phyloP scores from a whole-genome alignment of 2,113 vertebrate species.

The Leucopsar rothschildi region DNA sequence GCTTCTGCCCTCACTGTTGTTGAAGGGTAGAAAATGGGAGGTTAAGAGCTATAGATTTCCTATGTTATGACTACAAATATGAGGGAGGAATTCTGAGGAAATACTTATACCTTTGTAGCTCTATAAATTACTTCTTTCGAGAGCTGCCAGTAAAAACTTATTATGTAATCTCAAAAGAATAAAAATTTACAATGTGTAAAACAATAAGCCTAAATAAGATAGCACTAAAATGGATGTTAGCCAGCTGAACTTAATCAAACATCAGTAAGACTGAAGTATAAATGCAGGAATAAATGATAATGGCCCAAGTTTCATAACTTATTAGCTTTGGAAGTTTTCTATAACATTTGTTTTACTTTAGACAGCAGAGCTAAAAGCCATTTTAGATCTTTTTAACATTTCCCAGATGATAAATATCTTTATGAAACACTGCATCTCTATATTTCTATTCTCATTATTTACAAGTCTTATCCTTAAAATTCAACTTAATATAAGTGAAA shows the following conservation, averaged over 20 bases:
- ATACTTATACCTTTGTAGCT: background rate
- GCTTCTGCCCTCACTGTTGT: background rate
- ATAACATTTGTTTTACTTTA: background rate
- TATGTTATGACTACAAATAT: background rate
- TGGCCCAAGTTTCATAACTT: background rate
- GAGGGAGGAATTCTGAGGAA: background rate
- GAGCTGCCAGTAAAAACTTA: background rate
- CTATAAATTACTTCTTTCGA: background rate
- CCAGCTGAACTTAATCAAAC: background rate
- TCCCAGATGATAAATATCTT: background rate
- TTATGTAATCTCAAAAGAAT: background rate
- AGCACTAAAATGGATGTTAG: background rate
- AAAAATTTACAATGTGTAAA: background rate
- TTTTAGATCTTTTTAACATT: background rate
- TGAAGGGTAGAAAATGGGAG: background rate
- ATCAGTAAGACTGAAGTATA: background rate
- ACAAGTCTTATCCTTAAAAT: background rate
- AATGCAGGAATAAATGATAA: background rate
- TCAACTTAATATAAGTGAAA: background rate
- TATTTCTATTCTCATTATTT: background rate
- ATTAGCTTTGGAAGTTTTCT: background rate
- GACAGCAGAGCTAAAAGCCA: background rate
- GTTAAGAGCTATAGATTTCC: background rate
- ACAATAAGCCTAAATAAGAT: background rate
- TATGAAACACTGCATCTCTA: background rate